Conservation (phyloP, 1,140 invertebrate genomes). For the Pogonomyrmex barbatus region DNA sequence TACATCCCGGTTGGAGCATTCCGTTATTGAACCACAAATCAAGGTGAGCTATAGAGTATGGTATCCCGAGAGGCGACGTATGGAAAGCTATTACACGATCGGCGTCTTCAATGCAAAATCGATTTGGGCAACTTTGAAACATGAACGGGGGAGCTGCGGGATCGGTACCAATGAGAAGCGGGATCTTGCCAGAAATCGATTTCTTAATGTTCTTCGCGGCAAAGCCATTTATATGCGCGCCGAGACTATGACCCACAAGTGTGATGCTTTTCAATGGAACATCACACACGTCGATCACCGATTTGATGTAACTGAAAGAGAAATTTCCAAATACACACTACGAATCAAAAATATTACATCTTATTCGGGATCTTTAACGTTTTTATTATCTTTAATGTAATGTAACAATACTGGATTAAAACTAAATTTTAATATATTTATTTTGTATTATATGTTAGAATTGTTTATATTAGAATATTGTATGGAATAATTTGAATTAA, state of each 20-base stretch:
- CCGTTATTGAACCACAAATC: conserved; percentile 38
- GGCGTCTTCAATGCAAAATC: conserved; percentile 49
- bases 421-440: background rate
- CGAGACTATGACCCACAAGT: conserved; percentile 63
- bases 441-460: background rate
- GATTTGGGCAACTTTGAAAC: rapidly evolving
- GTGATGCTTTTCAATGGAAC: background rate
- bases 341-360: background rate
- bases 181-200: background rate
- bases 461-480: background rate
- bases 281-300: background rate
- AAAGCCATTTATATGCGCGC: conserved; percentile 57
- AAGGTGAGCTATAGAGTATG: background rate
- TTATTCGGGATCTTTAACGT: background rate
- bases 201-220: conserved; percentile 8
- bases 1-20: conserved; percentile 44
- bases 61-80: conserved; percentile 1
- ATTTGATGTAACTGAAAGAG: conserved; percentile 22
- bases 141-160: conserved; percentile 33
- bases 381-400: background rate
- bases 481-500: background rate
- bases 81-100: conserved; percentile 26
- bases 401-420: background rate
- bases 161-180: conserved; percentile 33
- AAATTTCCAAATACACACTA: background rate